phyloP scores from a whole-genome alignment of 1,140 invertebrate genomes.

The Teleogryllus occipitalis region DNA sequence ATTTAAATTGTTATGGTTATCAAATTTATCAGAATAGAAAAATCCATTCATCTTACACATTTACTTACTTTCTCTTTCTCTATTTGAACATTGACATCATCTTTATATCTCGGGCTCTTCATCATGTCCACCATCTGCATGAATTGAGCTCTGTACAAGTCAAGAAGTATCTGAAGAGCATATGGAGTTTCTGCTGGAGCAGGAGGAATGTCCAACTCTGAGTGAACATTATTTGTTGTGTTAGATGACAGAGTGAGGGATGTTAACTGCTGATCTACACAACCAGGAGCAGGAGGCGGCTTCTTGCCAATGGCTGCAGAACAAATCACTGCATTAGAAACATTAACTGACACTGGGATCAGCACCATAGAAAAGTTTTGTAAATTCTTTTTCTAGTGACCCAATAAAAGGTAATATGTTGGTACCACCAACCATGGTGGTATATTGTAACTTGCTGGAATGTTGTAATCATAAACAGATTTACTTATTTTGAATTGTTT shows the following conservation, averaged over 20 bases:
- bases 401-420: too few relatives aligned
- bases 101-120: slow-evolving; percentile 65
- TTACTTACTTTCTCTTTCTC: slow-evolving; percentile 59
- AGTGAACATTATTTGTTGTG: slow-evolving; percentile 56
- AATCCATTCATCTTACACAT: neutral
- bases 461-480: too few relatives aligned
- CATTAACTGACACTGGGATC: too few relatives aligned
- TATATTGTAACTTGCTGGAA: too few relatives aligned
- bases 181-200: slow-evolving; percentile 72
- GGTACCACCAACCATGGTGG: too few relatives aligned
- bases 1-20: neutral
- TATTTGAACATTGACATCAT: slow-evolving; percentile 66
- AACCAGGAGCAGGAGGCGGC: slow-evolving; percentile 73
- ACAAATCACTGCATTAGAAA: slow-evolving; percentile 14
- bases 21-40: neutral
- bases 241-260: slow-evolving; percentile 51
- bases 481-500: too few relatives aligned
- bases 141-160: slow-evolving; percentile 75
- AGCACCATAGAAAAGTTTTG: too few relatives aligned
- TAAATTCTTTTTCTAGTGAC: too few relatives aligned
- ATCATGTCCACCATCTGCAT: slow-evolving; percentile 72
- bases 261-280: slow-evolving; percentile 80
- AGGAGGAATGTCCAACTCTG: slow-evolving; percentile 69
- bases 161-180: slow-evolving; percentile 73
- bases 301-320: slow-evolving; percentile 50